phyloP scores from a whole-genome alignment of 2,113 vertebrate genomes.

The Melierax canorus region DNA sequence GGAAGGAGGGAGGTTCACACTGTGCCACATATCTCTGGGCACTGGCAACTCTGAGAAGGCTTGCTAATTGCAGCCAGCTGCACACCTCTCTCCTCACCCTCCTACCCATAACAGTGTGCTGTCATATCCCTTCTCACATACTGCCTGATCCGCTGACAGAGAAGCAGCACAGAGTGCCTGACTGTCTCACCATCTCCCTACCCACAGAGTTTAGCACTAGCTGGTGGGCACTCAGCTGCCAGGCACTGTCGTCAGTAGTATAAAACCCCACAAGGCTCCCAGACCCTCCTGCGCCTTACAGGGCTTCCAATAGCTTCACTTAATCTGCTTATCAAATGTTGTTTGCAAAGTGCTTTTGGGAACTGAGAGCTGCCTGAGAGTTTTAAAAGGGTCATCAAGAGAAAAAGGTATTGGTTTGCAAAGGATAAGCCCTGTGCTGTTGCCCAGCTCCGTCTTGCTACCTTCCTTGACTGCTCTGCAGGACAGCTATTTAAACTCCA shows the following conservation, averaged over 20 bases:
- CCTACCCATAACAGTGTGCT: background rate
- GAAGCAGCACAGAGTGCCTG: fast-evolving
- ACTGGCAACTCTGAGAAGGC: background rate
- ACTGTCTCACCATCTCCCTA: too few relatives aligned
- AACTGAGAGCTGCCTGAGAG: background rate
- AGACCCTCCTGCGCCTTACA: background rate
- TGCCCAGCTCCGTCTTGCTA: background rate
- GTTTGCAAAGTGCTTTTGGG: background rate
- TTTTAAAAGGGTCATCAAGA: background rate
- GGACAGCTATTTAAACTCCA: background rate
- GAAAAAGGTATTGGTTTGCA: background rate
- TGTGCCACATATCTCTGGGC: background rate
- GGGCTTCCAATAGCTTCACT: background rate
- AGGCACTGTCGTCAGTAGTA: background rate
- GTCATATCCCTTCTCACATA: background rate
- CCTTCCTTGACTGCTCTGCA: background rate
- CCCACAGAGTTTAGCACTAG: background rate
- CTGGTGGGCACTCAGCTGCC: background rate
- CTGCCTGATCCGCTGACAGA: background rate
- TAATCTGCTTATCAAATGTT: background rate
- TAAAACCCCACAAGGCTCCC: background rate
- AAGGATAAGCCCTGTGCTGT: background rate
- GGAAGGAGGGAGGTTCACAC: background rate
- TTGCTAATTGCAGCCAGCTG: background rate
- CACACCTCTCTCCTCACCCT: background rate